Evolutionary conservation across 2,113 vertebrate species (phyloP).

Genomic region (Urocolius indicus): DNA sequence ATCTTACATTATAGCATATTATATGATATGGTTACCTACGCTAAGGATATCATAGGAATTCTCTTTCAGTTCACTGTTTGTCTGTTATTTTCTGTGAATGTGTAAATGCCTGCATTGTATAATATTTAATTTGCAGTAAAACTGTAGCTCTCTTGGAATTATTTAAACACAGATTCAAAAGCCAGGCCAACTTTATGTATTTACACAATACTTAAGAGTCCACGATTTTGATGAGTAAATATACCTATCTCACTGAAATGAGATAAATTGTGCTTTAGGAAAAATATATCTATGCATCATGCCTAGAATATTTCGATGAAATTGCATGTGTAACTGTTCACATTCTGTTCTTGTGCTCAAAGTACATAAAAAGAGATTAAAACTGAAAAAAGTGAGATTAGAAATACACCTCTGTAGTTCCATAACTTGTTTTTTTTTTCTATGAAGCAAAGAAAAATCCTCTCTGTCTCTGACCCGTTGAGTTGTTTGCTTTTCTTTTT

Average conservation of each 20-base stretch:
- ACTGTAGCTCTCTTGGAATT: neutral
- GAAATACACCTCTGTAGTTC: neutral
- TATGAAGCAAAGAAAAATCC: neutral
- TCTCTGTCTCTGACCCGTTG: neutral
- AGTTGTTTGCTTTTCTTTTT: neutral
- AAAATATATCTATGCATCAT: neutral
- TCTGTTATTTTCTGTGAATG: neutral
- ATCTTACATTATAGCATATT: neutral
- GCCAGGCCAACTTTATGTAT: neutral
- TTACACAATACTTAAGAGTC: neutral
- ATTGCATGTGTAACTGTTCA: neutral
- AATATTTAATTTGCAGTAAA: constrained; percentile 40
- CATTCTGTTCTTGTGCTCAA: neutral
- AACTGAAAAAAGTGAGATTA: neutral
- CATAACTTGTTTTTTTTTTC: neutral
- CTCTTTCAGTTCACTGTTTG: neutral
- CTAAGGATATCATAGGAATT: neutral
- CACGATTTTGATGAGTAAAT: neutral
- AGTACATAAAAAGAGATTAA: neutral
- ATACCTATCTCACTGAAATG: neutral
- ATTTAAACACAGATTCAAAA: constrained; percentile 16
- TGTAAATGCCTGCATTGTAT: neutral
- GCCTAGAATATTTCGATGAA: neutral
- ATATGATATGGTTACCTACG: neutral
- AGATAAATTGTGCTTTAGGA: neutral